Percentiles rank a stretch among this genome's conserved stretches.
Evolutionary conservation across 2,113 vertebrate genomes (phyloP).

Genomic region (Willisornis vidua): DNA sequence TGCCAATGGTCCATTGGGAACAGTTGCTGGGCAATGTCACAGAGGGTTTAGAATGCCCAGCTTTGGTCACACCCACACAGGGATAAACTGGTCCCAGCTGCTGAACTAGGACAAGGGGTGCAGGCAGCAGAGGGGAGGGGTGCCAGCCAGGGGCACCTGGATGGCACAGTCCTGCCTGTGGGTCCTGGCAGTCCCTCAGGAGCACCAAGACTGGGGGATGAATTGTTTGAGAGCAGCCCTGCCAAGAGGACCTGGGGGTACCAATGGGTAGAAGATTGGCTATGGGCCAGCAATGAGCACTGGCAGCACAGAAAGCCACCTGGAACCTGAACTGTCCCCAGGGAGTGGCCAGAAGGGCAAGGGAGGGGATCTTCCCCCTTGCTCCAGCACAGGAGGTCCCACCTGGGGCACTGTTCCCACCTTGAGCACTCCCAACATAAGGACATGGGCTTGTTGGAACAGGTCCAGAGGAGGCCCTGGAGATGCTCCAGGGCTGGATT

Average conservation of each 20-base stretch:
- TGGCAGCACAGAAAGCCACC: neutral
- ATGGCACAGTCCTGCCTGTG: neutral
- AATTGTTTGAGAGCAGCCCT: neutral
- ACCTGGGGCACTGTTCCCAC: neutral
- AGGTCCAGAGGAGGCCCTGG: neutral
- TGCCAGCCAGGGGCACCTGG: neutral
- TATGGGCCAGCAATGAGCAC: neutral
- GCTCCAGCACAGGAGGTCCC: neutral
- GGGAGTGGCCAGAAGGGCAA: neutral
- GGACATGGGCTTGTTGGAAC: neutral
- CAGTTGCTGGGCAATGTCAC: too few relatives aligned
- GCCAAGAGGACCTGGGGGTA: neutral
- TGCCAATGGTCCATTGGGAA: too few relatives aligned
- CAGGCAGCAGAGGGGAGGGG: neutral
- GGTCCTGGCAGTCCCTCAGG: neutral
- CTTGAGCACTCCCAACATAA: neutral
- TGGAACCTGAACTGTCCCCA: neutral
- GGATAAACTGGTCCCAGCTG: too few relatives aligned
- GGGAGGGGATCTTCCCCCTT: fast-evolving
- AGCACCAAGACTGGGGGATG: too few relatives aligned
- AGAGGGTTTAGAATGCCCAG: too few relatives aligned
- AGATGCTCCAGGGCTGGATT: neutral
- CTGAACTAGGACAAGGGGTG: too few relatives aligned
- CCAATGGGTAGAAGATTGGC: neutral
- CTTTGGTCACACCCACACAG: too few relatives aligned